Percentiles rank a stretch among this genome's conserved stretches.
These are phyloP conservation scores for Herminia tarsipennalis DNA, from an alignment of 2,888 invertebrate genomes.

Conservation along the genomic window DNA sequence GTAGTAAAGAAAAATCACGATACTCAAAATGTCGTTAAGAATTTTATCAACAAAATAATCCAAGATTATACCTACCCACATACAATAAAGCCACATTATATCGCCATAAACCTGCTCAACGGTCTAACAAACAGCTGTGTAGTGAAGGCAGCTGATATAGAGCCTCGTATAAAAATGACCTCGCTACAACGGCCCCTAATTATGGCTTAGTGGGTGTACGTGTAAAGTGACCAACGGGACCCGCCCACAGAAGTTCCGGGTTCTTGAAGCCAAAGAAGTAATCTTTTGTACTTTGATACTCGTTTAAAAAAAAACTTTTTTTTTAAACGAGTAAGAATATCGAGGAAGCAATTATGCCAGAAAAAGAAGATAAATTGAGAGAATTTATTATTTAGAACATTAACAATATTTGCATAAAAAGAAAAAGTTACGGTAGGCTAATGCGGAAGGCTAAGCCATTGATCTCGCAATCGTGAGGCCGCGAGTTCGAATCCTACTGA, in stretches of 20 bases:
- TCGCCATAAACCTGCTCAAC: constrained; percentile 6
- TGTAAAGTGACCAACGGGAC: constrained; percentile 41
- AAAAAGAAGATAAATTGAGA: no score
- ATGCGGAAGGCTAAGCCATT: no score
- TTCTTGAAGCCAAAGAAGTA: constrained; percentile 17
- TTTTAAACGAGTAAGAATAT: no score
- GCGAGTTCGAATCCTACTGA: no score
- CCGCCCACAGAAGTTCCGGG: constrained; percentile 50
- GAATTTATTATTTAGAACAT: no score
- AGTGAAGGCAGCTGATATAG: constrained; percentile 17
- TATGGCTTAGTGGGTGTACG: constrained; percentile 43
- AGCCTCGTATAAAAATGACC: constrained; percentile 30
- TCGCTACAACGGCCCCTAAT: constrained; percentile 43
- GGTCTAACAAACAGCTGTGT: constrained; percentile 13
- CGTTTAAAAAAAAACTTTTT: no score
- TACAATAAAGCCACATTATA: not conserved
- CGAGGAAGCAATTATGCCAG: no score
- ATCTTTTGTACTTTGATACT: no score
- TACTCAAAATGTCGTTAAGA: not conserved
- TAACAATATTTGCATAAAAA: no score
- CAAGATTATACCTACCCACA: not conserved
- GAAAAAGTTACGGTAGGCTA: no score
- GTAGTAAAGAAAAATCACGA: not conserved
- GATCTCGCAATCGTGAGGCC: no score
- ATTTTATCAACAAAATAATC: not conserved